Conservation (phyloP, 2,888 invertebrate species). For the Ctenicera cuprea region DNA sequence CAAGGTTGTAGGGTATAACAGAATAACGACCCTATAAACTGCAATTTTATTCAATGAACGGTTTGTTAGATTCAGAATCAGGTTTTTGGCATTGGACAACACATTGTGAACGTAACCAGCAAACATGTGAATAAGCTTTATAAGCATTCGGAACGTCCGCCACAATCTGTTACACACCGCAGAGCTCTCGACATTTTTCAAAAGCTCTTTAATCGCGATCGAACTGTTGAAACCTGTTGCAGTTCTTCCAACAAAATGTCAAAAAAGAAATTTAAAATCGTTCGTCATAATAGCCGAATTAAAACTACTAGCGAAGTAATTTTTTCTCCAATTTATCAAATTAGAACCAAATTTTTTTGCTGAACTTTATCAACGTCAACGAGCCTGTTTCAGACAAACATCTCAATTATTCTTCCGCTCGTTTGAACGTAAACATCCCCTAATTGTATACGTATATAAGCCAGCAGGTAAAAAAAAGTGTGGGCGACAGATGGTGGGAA, state of each 20-base stretch:
- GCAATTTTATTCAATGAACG: slow-evolving; percentile 10
- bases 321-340: slow-evolving; percentile 5
- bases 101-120: slow-evolving; percentile 57
- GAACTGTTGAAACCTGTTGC: slow-evolving; percentile 72
- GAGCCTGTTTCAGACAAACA: slow-evolving; percentile 14
- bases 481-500: slow-evolving; percentile 71
- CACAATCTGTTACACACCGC: slow-evolving; percentile 70
- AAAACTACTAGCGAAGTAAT: slow-evolving; percentile 1
- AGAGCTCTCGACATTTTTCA: slow-evolving; percentile 70
- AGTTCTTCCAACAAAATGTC: slow-evolving; percentile 63
- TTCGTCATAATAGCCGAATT: slow-evolving; percentile 6
- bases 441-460: slow-evolving; percentile 38
- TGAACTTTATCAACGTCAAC: neutral
- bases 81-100: slow-evolving; percentile 38
- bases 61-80: slow-evolving; percentile 24
- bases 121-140: slow-evolving; percentile 66
- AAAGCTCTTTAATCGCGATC: slow-evolving; percentile 72
- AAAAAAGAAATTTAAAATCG: slow-evolving; percentile 47
- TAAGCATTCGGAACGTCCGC: slow-evolving; percentile 61
- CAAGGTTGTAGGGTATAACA: slow-evolving; percentile 22
- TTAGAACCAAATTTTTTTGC: neutral
- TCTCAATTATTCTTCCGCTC: slow-evolving; percentile 36
- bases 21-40: slow-evolving; percentile 27
- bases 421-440: slow-evolving; percentile 30
- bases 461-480: slow-evolving; percentile 61